These are phyloP conservation scores for Cyanoramphus novaezelandiae DNA, from an alignment of 2,113 vertebrate species.

Conservation along the genomic window DNA sequence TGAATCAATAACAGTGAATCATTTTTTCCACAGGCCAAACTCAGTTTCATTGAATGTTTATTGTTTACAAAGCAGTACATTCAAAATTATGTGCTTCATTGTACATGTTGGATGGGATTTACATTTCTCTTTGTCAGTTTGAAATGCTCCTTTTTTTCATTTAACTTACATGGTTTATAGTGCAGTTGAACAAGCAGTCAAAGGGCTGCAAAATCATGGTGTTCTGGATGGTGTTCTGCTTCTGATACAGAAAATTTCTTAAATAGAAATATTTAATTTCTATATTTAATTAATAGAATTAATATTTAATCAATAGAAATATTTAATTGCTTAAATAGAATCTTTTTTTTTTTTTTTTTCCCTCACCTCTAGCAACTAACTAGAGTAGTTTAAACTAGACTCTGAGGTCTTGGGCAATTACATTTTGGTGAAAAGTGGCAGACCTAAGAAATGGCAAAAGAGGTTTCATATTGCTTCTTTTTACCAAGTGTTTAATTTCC, in stretches of 20 bases:
- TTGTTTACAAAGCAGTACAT: background rate
- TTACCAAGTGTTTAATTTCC: background rate
- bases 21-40: background rate
- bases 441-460: background rate
- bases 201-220: accelerated
- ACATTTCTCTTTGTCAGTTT: background rate
- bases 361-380: background rate
- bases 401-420: background rate
- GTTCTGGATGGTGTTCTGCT: background rate
- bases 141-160: background rate
- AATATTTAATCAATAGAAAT: background rate
- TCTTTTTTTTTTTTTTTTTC: background rate
- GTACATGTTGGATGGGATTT: background rate
- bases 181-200: background rate
- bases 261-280: background rate
- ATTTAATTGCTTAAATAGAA: background rate
- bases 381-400: background rate
- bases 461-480: background rate
- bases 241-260: background rate
- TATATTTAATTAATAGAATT: background rate
- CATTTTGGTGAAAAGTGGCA: background rate
- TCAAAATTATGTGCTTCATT: background rate
- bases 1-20: background rate
- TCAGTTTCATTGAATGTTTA: background rate
- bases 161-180: background rate